phyloP scores from a whole-genome alignment of 2,797 vertebrate genomes.

The Sebastes hubbsi region DNA sequence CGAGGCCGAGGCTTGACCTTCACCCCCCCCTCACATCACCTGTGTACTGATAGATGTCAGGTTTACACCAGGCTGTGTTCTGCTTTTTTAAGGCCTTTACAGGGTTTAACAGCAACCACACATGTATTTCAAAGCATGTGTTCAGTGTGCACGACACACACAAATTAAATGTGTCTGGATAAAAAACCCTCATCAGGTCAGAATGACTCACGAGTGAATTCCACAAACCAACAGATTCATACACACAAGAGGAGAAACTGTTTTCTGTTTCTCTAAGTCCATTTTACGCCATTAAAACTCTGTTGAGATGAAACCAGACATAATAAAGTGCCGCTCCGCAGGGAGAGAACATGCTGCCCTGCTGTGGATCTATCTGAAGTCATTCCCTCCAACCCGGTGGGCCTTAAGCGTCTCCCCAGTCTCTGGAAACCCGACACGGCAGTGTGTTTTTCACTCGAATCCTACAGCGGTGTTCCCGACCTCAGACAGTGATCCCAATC shows the following conservation, averaged over 20 bases:
- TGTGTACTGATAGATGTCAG: conserved; percentile 30
- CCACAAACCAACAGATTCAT: conserved; percentile 38
- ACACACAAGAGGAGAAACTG: background rate
- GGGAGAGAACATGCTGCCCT: conserved; percentile 49
- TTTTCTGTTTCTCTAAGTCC: conserved; percentile 35
- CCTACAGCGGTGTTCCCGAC: conserved; percentile 71
- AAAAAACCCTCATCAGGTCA: conserved; percentile 51
- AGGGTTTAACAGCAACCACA: conserved; percentile 41
- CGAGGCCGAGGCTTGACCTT: conserved; percentile 42
- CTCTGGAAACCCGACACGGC: conserved; percentile 68
- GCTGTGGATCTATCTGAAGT: conserved; percentile 58
- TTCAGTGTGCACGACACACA: conserved; percentile 21
- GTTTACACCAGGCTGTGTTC: conserved; percentile 45
- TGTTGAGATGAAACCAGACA: conserved; percentile 60
- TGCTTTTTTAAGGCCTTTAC: conserved; percentile 43
- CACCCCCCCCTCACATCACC: conserved; percentile 25
- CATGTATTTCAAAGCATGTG: conserved; percentile 39
- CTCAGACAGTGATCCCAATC: conserved; percentile 78
- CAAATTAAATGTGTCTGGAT: conserved; percentile 26
- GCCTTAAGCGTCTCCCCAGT: conserved; percentile 58
- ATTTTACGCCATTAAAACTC: conserved; percentile 52
- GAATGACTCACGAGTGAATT: conserved; percentile 58
- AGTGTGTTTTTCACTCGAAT: conserved; percentile 70
- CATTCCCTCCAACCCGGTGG: conserved; percentile 51
- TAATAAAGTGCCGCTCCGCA: conserved; percentile 63